Base-by-base conservation (phyloP, 2,888 invertebrate species). In the Microchrysa polita region DNA sequence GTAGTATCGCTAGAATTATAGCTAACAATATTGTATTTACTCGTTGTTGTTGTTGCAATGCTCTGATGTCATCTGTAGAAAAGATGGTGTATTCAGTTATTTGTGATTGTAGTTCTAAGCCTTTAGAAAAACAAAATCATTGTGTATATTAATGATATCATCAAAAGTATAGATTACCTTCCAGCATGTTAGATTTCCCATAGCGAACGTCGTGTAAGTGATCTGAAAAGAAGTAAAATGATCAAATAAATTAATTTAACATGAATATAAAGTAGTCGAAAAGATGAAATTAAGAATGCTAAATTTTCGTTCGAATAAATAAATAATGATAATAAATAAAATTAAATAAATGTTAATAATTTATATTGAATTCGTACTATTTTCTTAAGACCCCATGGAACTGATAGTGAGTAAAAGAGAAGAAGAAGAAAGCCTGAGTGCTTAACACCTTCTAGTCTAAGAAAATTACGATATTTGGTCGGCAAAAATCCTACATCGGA, bases 141-240 rank as follows among this genome's bases (percentile, higher is more conserved):
- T 48, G 16, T 48, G 16, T 48, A 48, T 42, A 34, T 34, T 2
- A 7, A 34, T 34, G 27, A 34, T 34, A 34, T 34, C 27, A 34
- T 34, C 7, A 7, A 34, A 34, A 34, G 7, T 34, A 7, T 34
- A 7, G 27, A 4, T 72, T 73, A 73, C 74, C 73, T 73, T 71
- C 22, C 65, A 60, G 60, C 61, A 67, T 44, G 34, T 72, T 55
- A 40, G 67, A 27, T 40, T 74, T 74, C 9, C 79, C 78, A 72
- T 82, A 83, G 59, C 81, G 78, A 20, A 77, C 72, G 72, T 83
- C 82, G 73, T 82, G 82, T 5, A 83, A 76, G 74, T 82, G 82
- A 79, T 81, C 83, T 83, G 78, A 72, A 82, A 81, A 71, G 23
- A 74, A n/a, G n/a, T n/a, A n/a, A 75, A 69, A 55, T 16, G 61